Conservation (phyloP, 2,113 vertebrate genomes). For the Suncus etruscus region DNA sequence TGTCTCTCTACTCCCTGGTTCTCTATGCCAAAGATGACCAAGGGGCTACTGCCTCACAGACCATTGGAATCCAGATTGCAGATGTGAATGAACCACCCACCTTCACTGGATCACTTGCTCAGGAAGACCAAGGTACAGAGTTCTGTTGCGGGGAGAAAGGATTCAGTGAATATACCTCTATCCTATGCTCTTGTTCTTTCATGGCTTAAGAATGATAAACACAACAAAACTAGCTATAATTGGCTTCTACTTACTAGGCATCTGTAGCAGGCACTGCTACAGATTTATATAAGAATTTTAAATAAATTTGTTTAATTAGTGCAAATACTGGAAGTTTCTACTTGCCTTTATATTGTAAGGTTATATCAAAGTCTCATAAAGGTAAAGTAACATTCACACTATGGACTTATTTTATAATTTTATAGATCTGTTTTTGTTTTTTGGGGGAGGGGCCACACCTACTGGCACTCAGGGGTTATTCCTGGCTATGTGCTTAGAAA, state of each 20-base stretch:
- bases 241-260: not conserved
- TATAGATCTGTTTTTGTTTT: too few relatives aligned
- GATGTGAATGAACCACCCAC: slow-evolving; percentile 76
- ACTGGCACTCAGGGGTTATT: too few relatives aligned
- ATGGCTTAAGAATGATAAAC: not conserved
- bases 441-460: too few relatives aligned
- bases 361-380: not conserved
- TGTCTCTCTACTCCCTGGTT: slow-evolving; percentile 69
- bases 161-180: not conserved
- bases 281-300: not conserved
- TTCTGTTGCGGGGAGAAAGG: not conserved
- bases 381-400: not conserved
- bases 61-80: slow-evolving; percentile 68
- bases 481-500: too few relatives aligned
- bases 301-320: not conserved
- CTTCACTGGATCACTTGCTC: slow-evolving; percentile 76
- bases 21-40: slow-evolving; percentile 71
- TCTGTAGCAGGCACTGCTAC: not conserved
- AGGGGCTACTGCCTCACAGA: slow-evolving; percentile 68
- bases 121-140: slow-evolving; percentile 69
- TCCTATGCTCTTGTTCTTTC: not conserved
- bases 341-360: not conserved
- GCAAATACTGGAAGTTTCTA: not conserved
- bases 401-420: not conserved
- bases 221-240: not conserved